phyloP scores from a whole-genome alignment of 2,113 vertebrate genomes.

The Notarius lentiginosus region DNA sequence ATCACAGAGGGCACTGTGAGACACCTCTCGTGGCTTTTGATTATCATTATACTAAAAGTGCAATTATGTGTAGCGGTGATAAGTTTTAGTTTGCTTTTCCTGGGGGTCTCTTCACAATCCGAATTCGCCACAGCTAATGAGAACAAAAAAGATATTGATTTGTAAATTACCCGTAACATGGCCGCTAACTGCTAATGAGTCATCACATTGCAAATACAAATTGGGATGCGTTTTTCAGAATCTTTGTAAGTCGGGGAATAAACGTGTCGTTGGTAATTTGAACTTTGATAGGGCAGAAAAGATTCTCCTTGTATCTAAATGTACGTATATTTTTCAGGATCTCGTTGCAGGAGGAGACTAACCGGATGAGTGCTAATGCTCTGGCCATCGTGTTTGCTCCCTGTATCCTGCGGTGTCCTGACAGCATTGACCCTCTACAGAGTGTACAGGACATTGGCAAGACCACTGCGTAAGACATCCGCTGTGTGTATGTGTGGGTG shows the following conservation, averaged over 20 bases:
- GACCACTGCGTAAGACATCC: constrained; percentile 88
- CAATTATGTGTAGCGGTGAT: too few relatives aligned
- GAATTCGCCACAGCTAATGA: not conserved
- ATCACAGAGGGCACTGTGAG: too few relatives aligned
- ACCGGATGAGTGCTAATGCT: constrained; percentile 97
- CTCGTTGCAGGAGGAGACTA: constrained; percentile 92
- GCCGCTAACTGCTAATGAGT: not conserved
- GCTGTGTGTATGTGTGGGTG: not conserved
- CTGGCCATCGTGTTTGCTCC: constrained; percentile 97
- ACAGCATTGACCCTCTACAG: constrained; percentile 90
- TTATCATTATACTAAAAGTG: too few relatives aligned
- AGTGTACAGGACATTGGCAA: constrained; percentile 97
- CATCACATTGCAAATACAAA: not conserved
- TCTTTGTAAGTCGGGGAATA: not conserved
- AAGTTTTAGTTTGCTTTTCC: not conserved
- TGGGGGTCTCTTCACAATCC: not conserved
- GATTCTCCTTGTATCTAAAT: not conserved
- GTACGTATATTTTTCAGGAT: constrained; percentile 74
- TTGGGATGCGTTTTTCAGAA: not conserved
- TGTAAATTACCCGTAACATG: not conserved
- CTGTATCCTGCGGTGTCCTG: constrained; percentile 95
- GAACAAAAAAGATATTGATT: not conserved
- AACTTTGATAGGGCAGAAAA: not conserved
- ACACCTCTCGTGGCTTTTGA: too few relatives aligned
- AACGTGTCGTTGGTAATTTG: not conserved